Percentiles rank a stretch among this genome's conserved stretches.
Conservation (phyloP, 2,113 vertebrate species). For the Anoplopoma fimbria region DNA sequence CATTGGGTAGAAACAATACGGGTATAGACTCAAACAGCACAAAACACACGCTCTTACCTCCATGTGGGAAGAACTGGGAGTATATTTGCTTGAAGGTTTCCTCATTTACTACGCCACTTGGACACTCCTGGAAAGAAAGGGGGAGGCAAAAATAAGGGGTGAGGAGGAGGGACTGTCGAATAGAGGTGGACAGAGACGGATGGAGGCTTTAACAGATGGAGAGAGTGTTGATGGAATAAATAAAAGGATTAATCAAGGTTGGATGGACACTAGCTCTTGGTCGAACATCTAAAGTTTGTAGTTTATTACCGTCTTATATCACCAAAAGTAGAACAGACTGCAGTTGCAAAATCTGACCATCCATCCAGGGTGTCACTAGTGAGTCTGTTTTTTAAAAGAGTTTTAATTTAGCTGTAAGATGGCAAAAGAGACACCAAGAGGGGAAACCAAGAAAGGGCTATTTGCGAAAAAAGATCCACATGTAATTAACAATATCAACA, state of each 20-base stretch:
- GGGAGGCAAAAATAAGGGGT: not conserved
- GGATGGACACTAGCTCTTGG: not conserved
- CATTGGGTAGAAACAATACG: not conserved
- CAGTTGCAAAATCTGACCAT: not conserved
- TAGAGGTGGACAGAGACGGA: not conserved
- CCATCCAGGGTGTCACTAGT: slow-evolving; percentile 9
- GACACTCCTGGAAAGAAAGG: slow-evolving; percentile 90
- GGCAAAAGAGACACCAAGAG: not conserved
- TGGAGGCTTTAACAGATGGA: not conserved
- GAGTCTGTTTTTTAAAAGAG: not conserved
- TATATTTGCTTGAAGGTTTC: slow-evolving; percentile 99
- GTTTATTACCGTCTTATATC: not conserved
- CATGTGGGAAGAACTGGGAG: slow-evolving; percentile 97
- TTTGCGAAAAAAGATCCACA: not conserved
- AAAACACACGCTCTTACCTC: slow-evolving; percentile 83
- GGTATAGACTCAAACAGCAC: slow-evolving; percentile 17
- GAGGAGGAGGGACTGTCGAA: not conserved
- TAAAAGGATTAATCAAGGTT: not conserved
- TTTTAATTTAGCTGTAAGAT: not conserved
- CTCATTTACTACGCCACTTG: slow-evolving; percentile 94
- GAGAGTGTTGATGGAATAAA: not conserved
- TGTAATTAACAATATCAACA: not conserved
- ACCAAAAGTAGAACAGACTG: not conserved
- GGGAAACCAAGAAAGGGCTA: not conserved
- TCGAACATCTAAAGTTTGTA: not conserved